phyloP scores from a whole-genome alignment of 2,797 vertebrate genomes.

The Nasua narica region DNA sequence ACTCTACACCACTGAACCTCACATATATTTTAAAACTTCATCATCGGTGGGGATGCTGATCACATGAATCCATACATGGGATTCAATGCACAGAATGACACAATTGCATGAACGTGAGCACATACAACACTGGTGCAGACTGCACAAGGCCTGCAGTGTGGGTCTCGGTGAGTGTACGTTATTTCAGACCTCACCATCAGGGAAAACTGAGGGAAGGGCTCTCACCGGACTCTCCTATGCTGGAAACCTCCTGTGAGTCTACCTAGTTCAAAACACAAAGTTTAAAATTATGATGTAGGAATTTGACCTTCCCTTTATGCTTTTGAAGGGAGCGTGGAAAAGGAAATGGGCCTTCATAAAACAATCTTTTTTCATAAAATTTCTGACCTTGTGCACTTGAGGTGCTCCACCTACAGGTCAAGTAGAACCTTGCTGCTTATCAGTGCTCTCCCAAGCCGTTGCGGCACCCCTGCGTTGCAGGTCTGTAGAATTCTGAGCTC shows the following conservation, averaged over 20 bases:
- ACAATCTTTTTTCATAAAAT: background rate
- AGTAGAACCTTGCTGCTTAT: background rate
- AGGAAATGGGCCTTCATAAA: background rate
- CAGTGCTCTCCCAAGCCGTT: rapidly evolving
- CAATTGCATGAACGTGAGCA: background rate
- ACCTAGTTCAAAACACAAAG: background rate
- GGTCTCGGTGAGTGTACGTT: background rate
- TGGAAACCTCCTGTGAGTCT: background rate
- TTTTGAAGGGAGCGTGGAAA: background rate
- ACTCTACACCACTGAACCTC: too few species aligned
- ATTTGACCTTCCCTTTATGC: background rate
- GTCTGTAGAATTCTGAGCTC: background rate
- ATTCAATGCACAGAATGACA: background rate
- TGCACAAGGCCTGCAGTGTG: background rate
- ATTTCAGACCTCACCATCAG: background rate
- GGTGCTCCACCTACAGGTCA: background rate
- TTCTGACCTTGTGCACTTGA: background rate
- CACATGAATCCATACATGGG: background rate
- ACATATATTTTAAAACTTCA: too few species aligned
- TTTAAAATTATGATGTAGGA: background rate
- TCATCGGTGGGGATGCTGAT: background rate
- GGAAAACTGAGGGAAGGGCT: background rate
- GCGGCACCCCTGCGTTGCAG: background rate
- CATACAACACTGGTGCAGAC: background rate
- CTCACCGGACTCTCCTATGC: background rate